phyloP scores from a whole-genome alignment of 2,113 vertebrate species.

The Bagarius yarrelli region DNA sequence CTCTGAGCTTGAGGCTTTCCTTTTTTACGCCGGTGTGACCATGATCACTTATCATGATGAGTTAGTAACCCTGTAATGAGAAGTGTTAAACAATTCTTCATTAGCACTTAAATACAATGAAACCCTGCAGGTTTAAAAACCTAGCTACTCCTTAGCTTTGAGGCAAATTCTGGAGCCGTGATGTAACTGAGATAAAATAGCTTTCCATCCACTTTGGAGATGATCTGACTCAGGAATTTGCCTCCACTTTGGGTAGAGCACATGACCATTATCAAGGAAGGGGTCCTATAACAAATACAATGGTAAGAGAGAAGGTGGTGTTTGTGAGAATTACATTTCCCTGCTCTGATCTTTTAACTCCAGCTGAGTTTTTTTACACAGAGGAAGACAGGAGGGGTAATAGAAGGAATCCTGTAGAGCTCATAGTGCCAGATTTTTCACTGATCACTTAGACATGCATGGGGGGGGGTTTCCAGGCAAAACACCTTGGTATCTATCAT shows the following conservation, averaged over 20 bases:
- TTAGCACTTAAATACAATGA: conserved; percentile 36
- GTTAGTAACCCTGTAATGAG: conserved; percentile 25
- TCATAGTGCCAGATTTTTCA: conserved; percentile 1
- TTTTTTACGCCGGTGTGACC: conserved; percentile 11
- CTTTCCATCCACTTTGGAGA: conserved; percentile 40
- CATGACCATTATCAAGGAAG: conserved; percentile 61
- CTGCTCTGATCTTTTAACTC: background rate
- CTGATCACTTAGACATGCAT: background rate
- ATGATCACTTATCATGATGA: conserved; percentile 23
- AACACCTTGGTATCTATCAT: conserved; percentile 4
- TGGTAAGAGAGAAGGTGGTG: conserved; percentile 3
- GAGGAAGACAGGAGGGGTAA: background rate
- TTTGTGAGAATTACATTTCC: conserved; percentile 60
- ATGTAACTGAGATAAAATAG: background rate
- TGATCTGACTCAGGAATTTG: conserved; percentile 66
- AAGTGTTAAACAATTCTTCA: conserved; percentile 33
- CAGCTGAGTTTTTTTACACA: conserved; percentile 13
- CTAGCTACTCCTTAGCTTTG: conserved; percentile 11
- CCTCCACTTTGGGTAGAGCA: conserved; percentile 59
- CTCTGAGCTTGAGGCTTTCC: background rate
- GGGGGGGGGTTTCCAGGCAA: background rate
- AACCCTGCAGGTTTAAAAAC: conserved; percentile 1
- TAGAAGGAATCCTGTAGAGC: background rate
- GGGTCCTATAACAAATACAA: conserved; percentile 63
- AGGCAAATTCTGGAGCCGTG: background rate